Percentiles rank a stretch among this genome's conserved stretches.
phyloP scores from a whole-genome alignment of 2,797 vertebrate genomes.

The Tympanoctomys barrerae region DNA sequence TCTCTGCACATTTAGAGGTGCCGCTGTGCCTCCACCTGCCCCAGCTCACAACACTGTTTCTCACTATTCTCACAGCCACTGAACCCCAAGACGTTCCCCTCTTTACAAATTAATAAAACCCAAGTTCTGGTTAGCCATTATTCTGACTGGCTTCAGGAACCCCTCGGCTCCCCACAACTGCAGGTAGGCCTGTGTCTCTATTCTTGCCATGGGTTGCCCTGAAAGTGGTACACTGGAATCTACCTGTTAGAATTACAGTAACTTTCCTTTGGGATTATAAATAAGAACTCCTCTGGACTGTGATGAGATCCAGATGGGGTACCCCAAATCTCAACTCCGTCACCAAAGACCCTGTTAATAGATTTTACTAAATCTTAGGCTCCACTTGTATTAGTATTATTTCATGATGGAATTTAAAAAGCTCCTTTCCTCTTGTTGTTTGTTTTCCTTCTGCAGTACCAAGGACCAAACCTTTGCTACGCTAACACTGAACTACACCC shows the following conservation, averaged over 20 bases:
- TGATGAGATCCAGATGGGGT: background rate
- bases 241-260: background rate
- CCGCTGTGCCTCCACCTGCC: background rate
- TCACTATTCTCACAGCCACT: background rate
- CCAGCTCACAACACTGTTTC: background rate
- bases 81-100: background rate
- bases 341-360: background rate
- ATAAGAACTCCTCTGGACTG: background rate
- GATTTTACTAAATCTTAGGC: background rate
- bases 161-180: background rate
- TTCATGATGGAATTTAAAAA: slow-evolving; percentile 27
- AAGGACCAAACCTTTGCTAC: background rate
- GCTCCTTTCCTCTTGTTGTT: background rate
- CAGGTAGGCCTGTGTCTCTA: background rate
- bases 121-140: background rate
- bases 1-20: background rate
- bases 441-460: background rate
- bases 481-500: background rate
- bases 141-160: background rate
- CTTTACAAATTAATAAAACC: background rate
- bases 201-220: background rate
- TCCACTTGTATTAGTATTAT: too few relatives aligned
- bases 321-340: background rate
- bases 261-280: background rate
- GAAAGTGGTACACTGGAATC: background rate